Conservation (phyloP, 2,113 vertebrate genomes). For the Rafetus swinhoei region DNA sequence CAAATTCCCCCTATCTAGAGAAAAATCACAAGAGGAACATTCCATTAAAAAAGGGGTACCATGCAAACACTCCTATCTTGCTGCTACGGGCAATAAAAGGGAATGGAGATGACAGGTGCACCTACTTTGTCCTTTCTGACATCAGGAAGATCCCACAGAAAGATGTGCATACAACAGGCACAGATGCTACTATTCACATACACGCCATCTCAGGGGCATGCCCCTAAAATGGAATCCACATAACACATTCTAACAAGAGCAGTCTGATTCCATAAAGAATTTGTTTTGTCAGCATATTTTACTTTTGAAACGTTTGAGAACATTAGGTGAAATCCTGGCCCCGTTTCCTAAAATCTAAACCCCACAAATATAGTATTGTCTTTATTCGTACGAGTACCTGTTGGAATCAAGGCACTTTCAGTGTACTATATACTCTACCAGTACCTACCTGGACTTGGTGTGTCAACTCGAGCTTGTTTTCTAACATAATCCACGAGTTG, state of each 20-base stretch:
- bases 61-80: background rate
- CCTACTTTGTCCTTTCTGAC: background rate
- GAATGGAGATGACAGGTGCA: background rate
- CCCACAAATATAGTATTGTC: background rate
- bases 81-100: background rate
- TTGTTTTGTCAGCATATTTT: background rate
- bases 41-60: background rate
- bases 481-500: slow-evolving; percentile 89
- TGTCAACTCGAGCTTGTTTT: slow-evolving; percentile 80
- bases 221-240: background rate
- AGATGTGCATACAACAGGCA: background rate
- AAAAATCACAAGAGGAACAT: background rate
- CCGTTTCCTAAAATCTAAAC: background rate
- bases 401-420: background rate
- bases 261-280: background rate
- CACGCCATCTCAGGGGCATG: background rate
- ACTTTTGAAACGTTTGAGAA: background rate
- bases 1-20: background rate
- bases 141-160: background rate
- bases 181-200: background rate
- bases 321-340: background rate
- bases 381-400: background rate
- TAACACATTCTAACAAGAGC: background rate
- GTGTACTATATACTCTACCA: background rate
- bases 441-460: slow-evolving; percentile 80